Evolutionary conservation across 1,140 invertebrate genomes (phyloP), one percentile per base, ranked within the genome.

Genomic region (Tribolium castaneum): DNA sequence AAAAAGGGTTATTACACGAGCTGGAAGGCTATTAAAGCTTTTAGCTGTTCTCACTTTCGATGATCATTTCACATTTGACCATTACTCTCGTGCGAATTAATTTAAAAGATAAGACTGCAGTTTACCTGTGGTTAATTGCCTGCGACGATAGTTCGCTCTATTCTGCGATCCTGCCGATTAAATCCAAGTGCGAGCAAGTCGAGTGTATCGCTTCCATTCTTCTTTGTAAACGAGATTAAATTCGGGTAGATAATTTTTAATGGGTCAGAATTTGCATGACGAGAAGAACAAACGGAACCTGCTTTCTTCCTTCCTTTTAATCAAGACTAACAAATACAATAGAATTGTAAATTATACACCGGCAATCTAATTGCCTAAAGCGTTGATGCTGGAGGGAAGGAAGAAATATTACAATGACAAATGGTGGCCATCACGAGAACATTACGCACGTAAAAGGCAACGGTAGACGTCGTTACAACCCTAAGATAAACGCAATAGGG

Each of bases 271-370:
- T 73, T 73, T 54, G 49, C 49, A 52, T 73, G 25, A 54, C 22
- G 22, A 51, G 59, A 54, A 73, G 71, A 52, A 73, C 71, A 73
- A 73, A 73, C 49, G 71, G 30, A 14, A 16, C 7, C 19, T 12
- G 25, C 13, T 30, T 73, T 54, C 71, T 73, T 73, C 52, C 25
- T 54, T 73, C 49, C 71, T 73, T 73, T 52, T 73, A 73, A 73
- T 73, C 71, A 73, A 73, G 49, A 54, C 52, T 73, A 73, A 73
- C 52, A 73, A 49, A 73, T 73, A 73, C 71, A 73, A 73, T 73
- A 30, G 71, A 73, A 73, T 73, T 73, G 71, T 73, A 73, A 73
- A 73, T 73, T 73, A 73, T 73, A 73, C 50, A 52, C 45, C 49
- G 71, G 71, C 71, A 73, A 52, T 51, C 71, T 73, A 73, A 73